Evolutionary conservation across 2,797 vertebrate genomes (phyloP).

Genomic region (Spinus olivaceus): DNA sequence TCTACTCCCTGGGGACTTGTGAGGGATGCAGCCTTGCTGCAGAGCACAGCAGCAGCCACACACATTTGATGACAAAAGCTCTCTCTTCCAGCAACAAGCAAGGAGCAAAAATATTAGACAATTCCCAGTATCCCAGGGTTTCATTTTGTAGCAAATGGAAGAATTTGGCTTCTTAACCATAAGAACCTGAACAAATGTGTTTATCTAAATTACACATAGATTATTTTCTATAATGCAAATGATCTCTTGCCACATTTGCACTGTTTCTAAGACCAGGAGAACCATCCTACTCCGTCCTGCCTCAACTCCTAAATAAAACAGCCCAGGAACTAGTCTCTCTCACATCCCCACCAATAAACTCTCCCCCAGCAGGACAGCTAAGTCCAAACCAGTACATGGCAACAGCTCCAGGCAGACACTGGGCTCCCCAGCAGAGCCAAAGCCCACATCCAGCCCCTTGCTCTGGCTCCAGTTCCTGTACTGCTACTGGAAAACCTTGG

Average conservation of each 20-base stretch:
- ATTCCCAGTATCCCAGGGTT: neutral
- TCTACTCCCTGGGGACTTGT: neutral
- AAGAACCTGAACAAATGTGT: neutral
- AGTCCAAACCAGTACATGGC: neutral
- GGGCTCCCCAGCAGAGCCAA: neutral
- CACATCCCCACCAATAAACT: neutral
- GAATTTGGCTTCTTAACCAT: neutral
- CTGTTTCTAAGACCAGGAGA: neutral
- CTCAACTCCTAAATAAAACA: neutral
- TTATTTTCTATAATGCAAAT: neutral
- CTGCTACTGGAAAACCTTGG: neutral
- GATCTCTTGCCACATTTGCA: neutral
- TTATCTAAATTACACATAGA: neutral
- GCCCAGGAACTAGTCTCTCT: neutral
- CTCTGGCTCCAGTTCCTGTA: neutral
- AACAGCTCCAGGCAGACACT: neutral
- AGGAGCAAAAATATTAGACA: neutral
- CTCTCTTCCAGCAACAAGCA: neutral
- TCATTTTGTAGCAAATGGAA: neutral
- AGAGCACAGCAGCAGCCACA: neutral
- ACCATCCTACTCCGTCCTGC: neutral
- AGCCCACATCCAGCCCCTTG: neutral
- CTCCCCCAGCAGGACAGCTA: accelerated
- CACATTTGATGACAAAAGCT: neutral
- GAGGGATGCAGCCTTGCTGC: accelerated